phyloP scores from a whole-genome alignment of 2,888 invertebrate genomes.

The Unio delphinus region DNA sequence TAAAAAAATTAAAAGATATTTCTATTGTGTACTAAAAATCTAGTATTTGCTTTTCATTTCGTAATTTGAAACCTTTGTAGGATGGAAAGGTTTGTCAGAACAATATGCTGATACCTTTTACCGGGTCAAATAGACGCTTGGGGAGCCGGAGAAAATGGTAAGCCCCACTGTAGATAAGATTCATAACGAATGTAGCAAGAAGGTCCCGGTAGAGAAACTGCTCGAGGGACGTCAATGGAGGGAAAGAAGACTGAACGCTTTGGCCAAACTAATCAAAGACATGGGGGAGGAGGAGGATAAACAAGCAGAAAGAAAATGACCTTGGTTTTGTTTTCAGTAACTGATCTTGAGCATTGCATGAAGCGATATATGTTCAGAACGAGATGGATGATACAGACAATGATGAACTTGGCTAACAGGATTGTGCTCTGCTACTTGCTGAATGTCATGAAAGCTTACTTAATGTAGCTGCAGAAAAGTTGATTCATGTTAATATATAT shows the following conservation, averaged over 20 bases:
- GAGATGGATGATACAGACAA: no score
- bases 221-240: constrained; percentile 60
- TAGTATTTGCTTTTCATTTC: no score
- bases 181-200: constrained; percentile 37
- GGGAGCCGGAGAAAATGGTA: constrained; percentile 44
- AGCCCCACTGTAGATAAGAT: constrained; percentile 43
- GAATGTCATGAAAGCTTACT: no score
- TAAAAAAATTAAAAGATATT: no score
- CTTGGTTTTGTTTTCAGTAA: background rate
- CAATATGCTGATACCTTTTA: constrained; percentile 60
- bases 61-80: constrained; percentile 20
- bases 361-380: no score
- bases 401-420: no score
- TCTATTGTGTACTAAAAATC: no score
- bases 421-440: no score
- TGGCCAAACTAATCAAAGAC: constrained; percentile 64
- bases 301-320: background rate
- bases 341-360: no score
- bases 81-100: constrained; percentile 58
- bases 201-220: constrained; percentile 57
- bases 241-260: constrained; percentile 59
- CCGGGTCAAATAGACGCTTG: constrained; percentile 44
- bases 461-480: no score
- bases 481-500: no score
- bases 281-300: constrained; percentile 19